Conservation (phyloP, 2,113 vertebrate genomes). For the Parotia lawesii region DNA sequence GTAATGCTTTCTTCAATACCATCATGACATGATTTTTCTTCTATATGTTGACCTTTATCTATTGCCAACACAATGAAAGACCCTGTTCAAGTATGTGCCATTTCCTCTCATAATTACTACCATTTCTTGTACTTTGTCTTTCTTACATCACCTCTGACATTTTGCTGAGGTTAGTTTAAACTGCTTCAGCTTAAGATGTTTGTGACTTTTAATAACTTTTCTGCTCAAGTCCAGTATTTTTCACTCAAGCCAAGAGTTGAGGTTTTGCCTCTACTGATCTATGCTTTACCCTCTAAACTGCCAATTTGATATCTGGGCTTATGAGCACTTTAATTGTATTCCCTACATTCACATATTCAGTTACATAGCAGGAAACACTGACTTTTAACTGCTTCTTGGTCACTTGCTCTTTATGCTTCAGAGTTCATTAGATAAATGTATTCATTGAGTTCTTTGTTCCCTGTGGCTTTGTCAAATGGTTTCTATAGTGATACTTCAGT, state of each 20-base stretch:
- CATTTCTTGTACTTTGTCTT: not conserved
- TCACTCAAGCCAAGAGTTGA: not conserved
- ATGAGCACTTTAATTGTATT: not conserved
- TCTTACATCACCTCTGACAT: not conserved
- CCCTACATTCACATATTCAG: not conserved
- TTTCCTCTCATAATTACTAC: not conserved
- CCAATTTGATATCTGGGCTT: not conserved
- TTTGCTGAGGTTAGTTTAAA: not conserved
- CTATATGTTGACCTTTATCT: not conserved
- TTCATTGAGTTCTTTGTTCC: not conserved
- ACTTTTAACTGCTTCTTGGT: not conserved
- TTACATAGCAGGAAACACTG: not conserved
- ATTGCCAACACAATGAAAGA: not conserved
- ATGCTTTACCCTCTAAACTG: not conserved
- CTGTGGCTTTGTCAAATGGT: not conserved
- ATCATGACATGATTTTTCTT: not conserved
- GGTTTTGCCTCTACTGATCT: not conserved
- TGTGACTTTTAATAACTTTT: not conserved
- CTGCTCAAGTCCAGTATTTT: not conserved
- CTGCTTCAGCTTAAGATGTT: not conserved
- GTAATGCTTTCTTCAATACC: not conserved
- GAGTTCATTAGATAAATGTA: not conserved
- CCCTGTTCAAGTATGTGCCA: not conserved
- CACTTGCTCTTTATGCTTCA: not conserved
- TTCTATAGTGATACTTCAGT: constrained; percentile 15